phyloP scores from a whole-genome alignment of 2,888 invertebrate species.

The Clivina fossor region DNA sequence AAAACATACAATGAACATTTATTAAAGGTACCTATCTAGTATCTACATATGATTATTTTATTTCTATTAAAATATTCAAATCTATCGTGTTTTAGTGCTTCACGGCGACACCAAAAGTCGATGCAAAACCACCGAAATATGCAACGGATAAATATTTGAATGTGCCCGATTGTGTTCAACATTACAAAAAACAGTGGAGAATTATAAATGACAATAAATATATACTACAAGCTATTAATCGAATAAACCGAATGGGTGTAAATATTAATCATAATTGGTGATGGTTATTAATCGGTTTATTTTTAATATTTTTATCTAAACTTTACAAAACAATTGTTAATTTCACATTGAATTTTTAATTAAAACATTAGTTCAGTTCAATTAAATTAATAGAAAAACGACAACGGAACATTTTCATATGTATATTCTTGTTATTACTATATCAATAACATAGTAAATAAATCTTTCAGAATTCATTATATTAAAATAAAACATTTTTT shows the following conservation, averaged over 20 bases:
- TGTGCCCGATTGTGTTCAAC: conserved; percentile 45
- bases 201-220: conserved; percentile 62
- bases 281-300: conserved; percentile 2
- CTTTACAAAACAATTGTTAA: too few relatives aligned
- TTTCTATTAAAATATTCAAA: neutral
- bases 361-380: too few relatives aligned
- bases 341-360: too few relatives aligned
- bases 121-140: conserved; percentile 59
- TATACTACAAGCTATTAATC: conserved; percentile 60
- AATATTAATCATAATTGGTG: conserved; percentile 51
- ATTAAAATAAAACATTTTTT: too few relatives aligned
- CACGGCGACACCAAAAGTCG: conserved; percentile 49
- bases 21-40: conserved; percentile 39
- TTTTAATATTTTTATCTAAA: conserved; percentile 25
- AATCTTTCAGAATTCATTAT: too few relatives aligned
- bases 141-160: conserved; percentile 59
- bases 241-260: conserved; percentile 62
- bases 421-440: too few relatives aligned
- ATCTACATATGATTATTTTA: neutral
- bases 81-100: conserved; percentile 42
- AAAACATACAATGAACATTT: conserved; percentile 44
- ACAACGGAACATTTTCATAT: too few relatives aligned
- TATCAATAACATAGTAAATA: too few relatives aligned
- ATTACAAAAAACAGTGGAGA: too few relatives aligned
- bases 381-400: too few relatives aligned